Evolutionary conservation across 2,888 invertebrate genomes (phyloP).

Genomic region (Oligia strigilis): DNA sequence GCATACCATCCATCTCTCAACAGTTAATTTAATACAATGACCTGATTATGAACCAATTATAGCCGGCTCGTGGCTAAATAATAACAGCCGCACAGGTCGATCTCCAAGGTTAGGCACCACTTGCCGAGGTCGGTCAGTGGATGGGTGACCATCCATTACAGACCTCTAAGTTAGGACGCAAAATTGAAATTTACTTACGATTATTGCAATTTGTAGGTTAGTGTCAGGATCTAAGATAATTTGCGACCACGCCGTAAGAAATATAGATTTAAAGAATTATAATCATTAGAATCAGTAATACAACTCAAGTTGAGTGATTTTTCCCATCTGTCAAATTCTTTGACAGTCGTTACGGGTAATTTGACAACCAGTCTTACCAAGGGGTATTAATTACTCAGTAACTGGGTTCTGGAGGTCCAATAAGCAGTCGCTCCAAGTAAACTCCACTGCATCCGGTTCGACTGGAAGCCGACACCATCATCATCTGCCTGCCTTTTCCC

Average conservation of each 20-base stretch:
- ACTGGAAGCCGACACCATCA: background rate
- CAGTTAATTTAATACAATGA: slow-evolving; percentile 41
- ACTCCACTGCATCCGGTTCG: background rate
- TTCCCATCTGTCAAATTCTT: background rate
- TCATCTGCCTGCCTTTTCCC: no score
- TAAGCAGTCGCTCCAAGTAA: background rate
- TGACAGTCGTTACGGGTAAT: background rate
- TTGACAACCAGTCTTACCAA: background rate
- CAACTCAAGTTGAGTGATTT: no score
- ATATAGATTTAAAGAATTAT: no score
- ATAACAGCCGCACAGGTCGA: background rate
- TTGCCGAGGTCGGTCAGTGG: background rate
- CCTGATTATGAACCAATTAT: slow-evolving; percentile 43
- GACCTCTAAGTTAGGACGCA: background rate
- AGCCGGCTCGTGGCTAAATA: slow-evolving; percentile 14
- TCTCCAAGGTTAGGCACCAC: background rate
- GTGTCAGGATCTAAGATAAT: no score
- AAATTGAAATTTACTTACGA: no score
- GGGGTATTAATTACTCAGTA: no score
- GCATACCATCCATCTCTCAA: slow-evolving; percentile 39
- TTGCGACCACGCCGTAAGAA: no score
- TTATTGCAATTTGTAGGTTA: no score
- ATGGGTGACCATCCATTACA: background rate
- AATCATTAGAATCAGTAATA: no score
- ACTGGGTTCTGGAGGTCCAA: background rate